Evolutionary conservation across 1,140 invertebrate species (phyloP).

Genomic region (Chrysopa pallens): DNA sequence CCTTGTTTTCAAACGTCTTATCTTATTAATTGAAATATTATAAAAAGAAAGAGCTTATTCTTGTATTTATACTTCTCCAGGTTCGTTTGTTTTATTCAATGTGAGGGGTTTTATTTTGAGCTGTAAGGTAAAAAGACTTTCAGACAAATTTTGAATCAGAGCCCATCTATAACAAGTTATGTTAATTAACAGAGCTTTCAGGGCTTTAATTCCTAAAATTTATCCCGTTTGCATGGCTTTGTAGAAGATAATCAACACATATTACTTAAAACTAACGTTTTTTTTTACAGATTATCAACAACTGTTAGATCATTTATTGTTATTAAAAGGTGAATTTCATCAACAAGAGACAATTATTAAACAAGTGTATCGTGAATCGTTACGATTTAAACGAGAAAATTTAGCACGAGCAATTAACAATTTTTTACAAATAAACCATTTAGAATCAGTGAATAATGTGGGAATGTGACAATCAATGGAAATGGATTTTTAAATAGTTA

Average conservation of each 20-base stretch:
- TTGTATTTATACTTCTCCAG: too few species aligned
- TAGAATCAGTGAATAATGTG: neutral
- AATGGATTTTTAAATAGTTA: too few species aligned
- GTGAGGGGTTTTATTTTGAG: too few species aligned
- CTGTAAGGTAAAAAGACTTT: too few species aligned
- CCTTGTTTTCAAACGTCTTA: too few species aligned
- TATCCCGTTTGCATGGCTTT: constrained; percentile 10
- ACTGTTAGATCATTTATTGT: constrained; percentile 49
- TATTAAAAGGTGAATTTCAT: constrained; percentile 50
- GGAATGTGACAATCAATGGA: too few species aligned
- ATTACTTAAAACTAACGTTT: constrained; percentile 34
- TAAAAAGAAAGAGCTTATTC: too few species aligned
- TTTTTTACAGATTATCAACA: constrained; percentile 39
- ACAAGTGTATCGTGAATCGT: constrained; percentile 58
- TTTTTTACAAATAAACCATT: neutral
- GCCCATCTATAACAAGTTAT: too few species aligned
- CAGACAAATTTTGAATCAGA: too few species aligned
- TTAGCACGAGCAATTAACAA: constrained; percentile 28
- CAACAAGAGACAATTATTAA: constrained; percentile 48
- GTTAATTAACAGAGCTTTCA: too few species aligned
- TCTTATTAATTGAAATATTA: too few species aligned
- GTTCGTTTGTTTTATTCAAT: too few species aligned
- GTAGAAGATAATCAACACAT: constrained; percentile 23
- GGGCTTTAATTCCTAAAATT: constrained; percentile 3
- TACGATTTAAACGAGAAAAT: constrained; percentile 60